Evolutionary conservation across 2,113 vertebrate species (phyloP), one percentile per base, ranked within the genome.

Genomic region (Macquaria australasica): DNA sequence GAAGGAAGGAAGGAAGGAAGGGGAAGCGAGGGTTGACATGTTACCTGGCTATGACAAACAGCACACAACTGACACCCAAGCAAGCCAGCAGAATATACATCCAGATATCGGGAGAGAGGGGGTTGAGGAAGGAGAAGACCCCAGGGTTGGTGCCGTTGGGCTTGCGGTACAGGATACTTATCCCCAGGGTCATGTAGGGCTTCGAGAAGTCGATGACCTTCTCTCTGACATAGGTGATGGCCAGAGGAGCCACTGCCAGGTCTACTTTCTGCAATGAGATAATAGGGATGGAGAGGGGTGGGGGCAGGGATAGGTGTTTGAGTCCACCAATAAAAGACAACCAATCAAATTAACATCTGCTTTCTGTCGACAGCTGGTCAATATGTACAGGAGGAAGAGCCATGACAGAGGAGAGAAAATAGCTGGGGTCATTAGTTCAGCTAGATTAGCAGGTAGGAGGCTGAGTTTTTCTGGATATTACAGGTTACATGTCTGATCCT

Each of bases 31-130:
- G 96, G 94, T 56, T 78, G 97, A 94, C 95, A 97, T 98, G 97
- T 99, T 99, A 99, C 98, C 98, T 99, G 98, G 98, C 98, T 97
- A 99, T 99, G 98, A 99, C 98, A 99, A 99, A 99, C 96, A 99
- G 98, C 98, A 99, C 98, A 98, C 98, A 99, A 98, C 98, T 99
- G 98, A 99, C 98, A 98, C 98, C 98, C 97, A 99, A 98, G 98
- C 96, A 99, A 97, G 98, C 98, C 97, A 99, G 98, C 97, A 99
- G 98, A 99, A 99, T 99, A 98, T 99, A 99, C 98, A 99, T 99
- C 98, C 98, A 99, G 97, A 99, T 99, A 97, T 99, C 98, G 91
- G 98, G 98, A 80, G 98, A 99, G 95, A 99, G 98, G 93, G 98
- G 98, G 88, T 99, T 99, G 96, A 99, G 97, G 97, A 99, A 99